Evolutionary conservation across 2,797 vertebrate genomes (phyloP), one percentile per base, ranked within the genome.

Genomic region (Aphelocoma californica): DNA sequence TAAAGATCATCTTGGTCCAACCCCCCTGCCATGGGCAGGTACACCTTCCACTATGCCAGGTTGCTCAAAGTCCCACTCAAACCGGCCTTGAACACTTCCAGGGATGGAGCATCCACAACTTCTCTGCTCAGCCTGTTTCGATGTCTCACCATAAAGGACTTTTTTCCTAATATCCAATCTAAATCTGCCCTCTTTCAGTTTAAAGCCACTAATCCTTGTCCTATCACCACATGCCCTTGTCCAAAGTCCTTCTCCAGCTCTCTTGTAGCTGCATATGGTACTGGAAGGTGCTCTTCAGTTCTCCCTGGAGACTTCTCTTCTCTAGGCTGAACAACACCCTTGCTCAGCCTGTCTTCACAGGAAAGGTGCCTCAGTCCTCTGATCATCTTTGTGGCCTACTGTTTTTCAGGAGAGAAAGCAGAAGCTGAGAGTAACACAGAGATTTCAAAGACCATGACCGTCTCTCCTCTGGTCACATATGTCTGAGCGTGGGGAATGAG

Each of bases 91-190:
- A 64, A 16, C 44, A 11, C 25, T 78, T 48, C 17, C 65, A 72
- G 60, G 36, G 53, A 5, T 66, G 65, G 21, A 15, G 28, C 20
- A 82, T 29, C 47, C 32, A 77, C 53, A 66, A 3, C 34, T 66
- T 65, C 24, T 54, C 53, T 72, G 47, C 9, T 34, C 47, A 44
- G 9, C 20, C 24, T 28, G 2, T 78, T 53, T 53, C 28, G 17
- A 2, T 2, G 5, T 19, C 40, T 71, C 32, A 71, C 3, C 1
- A 0, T 18, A 26, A 80, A n/a, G 24, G 34, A 6, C 18, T 81
- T 54, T 54, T 45, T 66, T 54, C 34, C 8, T 60, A n/a, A 54
- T 42, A 53, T 36, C 23, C 24, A n/a, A 31, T 42, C 7, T 54
- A 14, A 29, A 26, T 26, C 28, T 44, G 8, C 3, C 23, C 1